phyloP scores from a whole-genome alignment of 2,113 vertebrate species.

The Hippocampus mohnikei region DNA sequence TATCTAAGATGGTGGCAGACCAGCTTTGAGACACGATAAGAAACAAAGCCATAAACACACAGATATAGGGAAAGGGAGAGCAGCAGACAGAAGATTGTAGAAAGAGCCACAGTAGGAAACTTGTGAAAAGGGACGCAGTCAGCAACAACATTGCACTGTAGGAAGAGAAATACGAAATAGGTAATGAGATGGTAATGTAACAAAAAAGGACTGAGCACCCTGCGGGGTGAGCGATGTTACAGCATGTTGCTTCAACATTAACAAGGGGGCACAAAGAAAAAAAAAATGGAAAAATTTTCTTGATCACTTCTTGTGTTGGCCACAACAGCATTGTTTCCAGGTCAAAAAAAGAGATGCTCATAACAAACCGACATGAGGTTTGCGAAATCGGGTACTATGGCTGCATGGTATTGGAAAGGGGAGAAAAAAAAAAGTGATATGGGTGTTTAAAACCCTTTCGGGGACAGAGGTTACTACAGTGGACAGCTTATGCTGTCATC shows the following conservation, averaged over 20 bases:
- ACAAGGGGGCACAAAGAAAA: background rate
- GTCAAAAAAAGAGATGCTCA: background rate
- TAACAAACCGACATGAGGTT: background rate
- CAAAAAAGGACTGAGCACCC: constrained; percentile 59
- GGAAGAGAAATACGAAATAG: constrained; percentile 40
- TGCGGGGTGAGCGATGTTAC: constrained; percentile 51
- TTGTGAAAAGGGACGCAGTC: constrained; percentile 11
- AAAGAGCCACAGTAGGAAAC: background rate
- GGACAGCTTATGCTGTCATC: too few species aligned
- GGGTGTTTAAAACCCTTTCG: too few species aligned
- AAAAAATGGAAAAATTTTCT: constrained; percentile 7
- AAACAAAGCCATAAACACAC: background rate
- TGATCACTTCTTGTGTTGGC: constrained; percentile 27
- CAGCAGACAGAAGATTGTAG: background rate
- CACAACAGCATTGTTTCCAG: constrained; percentile 17
- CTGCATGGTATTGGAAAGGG: too few species aligned
- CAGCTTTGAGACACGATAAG: constrained; percentile 6
- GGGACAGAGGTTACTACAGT: too few species aligned
- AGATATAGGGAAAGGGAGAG: constrained; percentile 9
- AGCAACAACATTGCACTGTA: constrained; percentile 27
- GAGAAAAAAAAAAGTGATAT: too few species aligned
- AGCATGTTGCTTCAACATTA: constrained; percentile 33
- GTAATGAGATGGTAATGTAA: constrained; percentile 68
- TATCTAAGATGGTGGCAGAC: constrained; percentile 12
- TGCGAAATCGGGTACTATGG: too few species aligned